These are phyloP conservation scores for Myathropa florea DNA, from an alignment of 2,888 invertebrate species.

Conservation along the genomic window DNA sequence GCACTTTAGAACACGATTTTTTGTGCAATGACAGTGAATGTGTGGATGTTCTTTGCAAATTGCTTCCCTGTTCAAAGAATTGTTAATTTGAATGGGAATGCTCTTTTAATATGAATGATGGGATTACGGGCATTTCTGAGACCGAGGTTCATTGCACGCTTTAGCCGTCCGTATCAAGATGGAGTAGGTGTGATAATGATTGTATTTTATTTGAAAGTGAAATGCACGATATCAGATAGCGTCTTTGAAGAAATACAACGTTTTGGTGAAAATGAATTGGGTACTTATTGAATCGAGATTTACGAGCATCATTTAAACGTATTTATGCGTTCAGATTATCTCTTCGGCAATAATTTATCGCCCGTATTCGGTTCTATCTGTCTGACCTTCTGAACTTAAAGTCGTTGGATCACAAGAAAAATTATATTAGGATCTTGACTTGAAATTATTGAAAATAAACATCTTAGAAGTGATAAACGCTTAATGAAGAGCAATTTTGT, in stretches of 20 bases:
- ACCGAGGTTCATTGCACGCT: constrained; percentile 19
- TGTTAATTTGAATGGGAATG: constrained; percentile 6
- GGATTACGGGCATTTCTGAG: constrained; percentile 4
- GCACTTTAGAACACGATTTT: constrained; percentile 30
- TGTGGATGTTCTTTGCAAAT: constrained; percentile 22
- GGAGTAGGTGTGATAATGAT: constrained; percentile 5
- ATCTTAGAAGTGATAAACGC: neutral
- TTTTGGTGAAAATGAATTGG: neutral
- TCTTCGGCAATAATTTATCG: neutral
- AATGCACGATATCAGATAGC: neutral
- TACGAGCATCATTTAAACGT: neutral
- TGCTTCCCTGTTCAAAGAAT: constrained; percentile 37
- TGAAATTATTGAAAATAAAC: too few species aligned
- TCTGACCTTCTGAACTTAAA: too few species aligned
- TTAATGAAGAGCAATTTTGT: too few species aligned
- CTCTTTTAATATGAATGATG: constrained; percentile 8
- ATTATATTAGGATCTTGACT: neutral
- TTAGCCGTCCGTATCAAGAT: constrained; percentile 1
- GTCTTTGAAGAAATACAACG: neutral
- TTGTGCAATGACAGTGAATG: constrained; percentile 15
- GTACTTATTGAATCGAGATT: neutral
- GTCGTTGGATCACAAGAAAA: neutral
- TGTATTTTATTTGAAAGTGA: neutral
- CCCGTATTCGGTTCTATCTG: neutral
- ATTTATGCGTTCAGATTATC: neutral